Evolutionary conservation across 2,888 invertebrate species (phyloP).

Genomic region (Platycnemis pennipes): DNA sequence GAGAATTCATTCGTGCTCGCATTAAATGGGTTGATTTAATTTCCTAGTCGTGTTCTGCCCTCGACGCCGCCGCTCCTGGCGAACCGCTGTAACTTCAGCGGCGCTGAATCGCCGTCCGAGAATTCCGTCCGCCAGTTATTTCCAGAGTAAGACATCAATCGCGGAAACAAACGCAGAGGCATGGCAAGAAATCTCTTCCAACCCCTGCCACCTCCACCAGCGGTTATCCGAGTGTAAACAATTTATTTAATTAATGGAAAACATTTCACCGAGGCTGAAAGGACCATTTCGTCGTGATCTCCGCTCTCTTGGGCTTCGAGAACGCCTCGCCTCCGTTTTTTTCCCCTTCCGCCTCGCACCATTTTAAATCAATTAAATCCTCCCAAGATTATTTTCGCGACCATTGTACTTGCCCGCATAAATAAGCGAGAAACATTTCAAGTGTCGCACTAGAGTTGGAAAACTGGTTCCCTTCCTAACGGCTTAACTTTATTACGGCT

Average conservation of each 20-base stretch:
- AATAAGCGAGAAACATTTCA: not conserved
- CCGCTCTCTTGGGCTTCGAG: not conserved
- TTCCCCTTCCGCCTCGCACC: not conserved
- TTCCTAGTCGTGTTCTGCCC: not conserved
- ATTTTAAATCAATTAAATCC: constrained; percentile 41
- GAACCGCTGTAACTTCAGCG: not conserved
- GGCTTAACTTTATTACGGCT: constrained; percentile 20
- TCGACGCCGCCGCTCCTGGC: not conserved
- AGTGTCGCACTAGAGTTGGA: not conserved
- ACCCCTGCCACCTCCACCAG: too few relatives aligned
- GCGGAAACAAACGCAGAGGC: not conserved
- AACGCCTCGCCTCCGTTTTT: not conserved
- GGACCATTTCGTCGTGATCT: not conserved
- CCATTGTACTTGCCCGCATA: not conserved
- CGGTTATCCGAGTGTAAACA: constrained; percentile 15
- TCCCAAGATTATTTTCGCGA: not conserved
- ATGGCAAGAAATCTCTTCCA: not conserved
- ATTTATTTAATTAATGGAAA: constrained; percentile 21
- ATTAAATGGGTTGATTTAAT: constrained; percentile 1
- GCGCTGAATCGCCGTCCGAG: not conserved
- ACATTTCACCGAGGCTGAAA: not conserved
- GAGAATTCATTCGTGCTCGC: not conserved
- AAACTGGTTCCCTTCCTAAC: not conserved
- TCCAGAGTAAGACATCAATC: constrained; percentile 39
- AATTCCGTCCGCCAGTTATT: constrained; percentile 12